These are phyloP conservation scores for Acholoe squamosa DNA, from an alignment of 2,888 invertebrate genomes.

Conservation along the genomic window DNA sequence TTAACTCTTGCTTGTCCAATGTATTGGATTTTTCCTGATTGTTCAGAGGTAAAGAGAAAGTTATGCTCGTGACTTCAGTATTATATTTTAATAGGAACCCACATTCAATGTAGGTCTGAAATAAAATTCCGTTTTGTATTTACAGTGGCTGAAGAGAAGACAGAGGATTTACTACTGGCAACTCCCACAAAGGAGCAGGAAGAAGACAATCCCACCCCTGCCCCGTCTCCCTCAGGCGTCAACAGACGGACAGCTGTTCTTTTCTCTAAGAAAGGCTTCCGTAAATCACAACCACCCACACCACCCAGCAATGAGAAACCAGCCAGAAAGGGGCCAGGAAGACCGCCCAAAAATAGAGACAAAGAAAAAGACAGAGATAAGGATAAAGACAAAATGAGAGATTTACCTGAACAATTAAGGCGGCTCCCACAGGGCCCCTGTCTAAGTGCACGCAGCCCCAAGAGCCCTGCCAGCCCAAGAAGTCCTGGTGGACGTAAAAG, in stretches of 20 bases:
- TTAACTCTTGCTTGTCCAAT: too few relatives aligned
- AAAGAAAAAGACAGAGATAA: background rate
- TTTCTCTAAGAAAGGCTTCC: slow-evolving; percentile 86
- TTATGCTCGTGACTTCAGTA: too few relatives aligned
- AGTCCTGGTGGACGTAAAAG: slow-evolving; percentile 60
- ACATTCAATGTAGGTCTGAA: too few relatives aligned
- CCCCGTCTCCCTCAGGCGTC: slow-evolving; percentile 85
- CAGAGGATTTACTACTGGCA: background rate
- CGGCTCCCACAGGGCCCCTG: slow-evolving; percentile 27
- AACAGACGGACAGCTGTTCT: slow-evolving; percentile 90
- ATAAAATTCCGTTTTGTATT: background rate
- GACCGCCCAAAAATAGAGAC: slow-evolving; percentile 70
- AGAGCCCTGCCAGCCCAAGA: slow-evolving; percentile 28
- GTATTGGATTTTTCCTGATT: too few relatives aligned
- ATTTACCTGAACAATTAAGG: background rate
- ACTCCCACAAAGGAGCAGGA: slow-evolving; percentile 59
- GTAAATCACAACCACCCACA: slow-evolving; percentile 46
- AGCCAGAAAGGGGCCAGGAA: slow-evolving; percentile 70
- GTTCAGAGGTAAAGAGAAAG: too few relatives aligned
- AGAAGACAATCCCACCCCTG: slow-evolving; percentile 48
- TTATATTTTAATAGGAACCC: too few relatives aligned
- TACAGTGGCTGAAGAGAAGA: slow-evolving; percentile 22
- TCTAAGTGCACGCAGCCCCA: slow-evolving; percentile 47
- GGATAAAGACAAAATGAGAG: slow-evolving; percentile 4
- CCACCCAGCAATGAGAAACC: slow-evolving; percentile 63